Percentiles rank a stretch among this genome's conserved stretches.
Conservation (phyloP, 2,797 vertebrate species). For the Staurois parvus region DNA sequence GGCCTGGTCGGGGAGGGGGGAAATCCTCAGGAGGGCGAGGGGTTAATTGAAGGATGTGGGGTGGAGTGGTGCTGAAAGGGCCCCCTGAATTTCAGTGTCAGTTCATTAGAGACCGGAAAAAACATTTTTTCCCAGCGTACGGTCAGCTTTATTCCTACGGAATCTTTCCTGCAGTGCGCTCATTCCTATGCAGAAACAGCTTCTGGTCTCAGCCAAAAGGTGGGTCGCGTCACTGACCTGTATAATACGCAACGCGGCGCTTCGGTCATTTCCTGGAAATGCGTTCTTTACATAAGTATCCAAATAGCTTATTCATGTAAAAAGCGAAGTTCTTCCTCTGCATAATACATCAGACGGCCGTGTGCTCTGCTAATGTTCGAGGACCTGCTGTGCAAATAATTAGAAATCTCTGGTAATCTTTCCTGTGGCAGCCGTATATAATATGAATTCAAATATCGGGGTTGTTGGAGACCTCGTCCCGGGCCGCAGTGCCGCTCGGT, state of each 20-base stretch:
- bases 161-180: background rate
- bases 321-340: background rate
- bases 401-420: constrained; percentile 1
- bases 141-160: no score
- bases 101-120: no score
- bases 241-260: background rate
- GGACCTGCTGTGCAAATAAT: background rate
- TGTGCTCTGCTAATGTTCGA: background rate
- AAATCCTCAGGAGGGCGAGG: no score
- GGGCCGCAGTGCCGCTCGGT: background rate
- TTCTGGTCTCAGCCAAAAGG: background rate
- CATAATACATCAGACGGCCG: background rate
- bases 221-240: background rate
- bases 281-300: background rate
- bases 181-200: background rate
- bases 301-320: background rate
- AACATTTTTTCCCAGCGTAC: no score
- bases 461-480: background rate
- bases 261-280: background rate
- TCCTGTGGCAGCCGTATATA: background rate
- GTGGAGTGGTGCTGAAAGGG: no score
- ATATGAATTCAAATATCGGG: background rate
- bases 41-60: no score
- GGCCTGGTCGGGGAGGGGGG: no score
- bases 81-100: no score